Evolutionary conservation across 2,888 invertebrate species (phyloP), one percentile per base, ranked within the genome.

Genomic region (Oscheius onirici): DNA sequence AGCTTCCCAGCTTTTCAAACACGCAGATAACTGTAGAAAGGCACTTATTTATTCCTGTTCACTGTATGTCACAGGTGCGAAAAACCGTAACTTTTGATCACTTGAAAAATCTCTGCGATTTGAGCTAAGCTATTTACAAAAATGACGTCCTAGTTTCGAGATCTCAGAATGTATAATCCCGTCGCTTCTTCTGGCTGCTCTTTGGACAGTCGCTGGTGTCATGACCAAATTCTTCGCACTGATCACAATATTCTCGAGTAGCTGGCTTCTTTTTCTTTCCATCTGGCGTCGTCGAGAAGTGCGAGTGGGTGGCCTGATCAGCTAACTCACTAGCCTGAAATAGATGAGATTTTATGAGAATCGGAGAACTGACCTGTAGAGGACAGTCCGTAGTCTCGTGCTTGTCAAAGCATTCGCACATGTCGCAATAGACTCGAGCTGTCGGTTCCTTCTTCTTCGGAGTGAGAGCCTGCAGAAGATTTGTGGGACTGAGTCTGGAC

Each of bases 301-400:
- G 70, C 3, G 70, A 52, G 24, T 70, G 70, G n/a, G 41, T 15
- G 1, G 68, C 57, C 20, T 10, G 13, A 15, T 69, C 69, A 11
- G 61, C 49, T 5, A 17, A 8, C 10, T 55, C 44, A 63, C 68
- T 72, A 10, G 68, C 68, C 66, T 75, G 61, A 13, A 51, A 22
- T 15, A 11, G 28, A 15, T 40, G n/a, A 3, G 6, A n/a, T 24
- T 17, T 34, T 51, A 11, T 1, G 49, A 17, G 5, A 3, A 17
- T 15, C 52, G 10, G 40, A 46, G 20, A 52, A 55, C 34, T 3
- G 11, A 63, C 63, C 71, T 67, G 66, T 17, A 8, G 11, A 1
- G 96, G 95, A 88, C 97, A 97, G 88, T 97, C 97, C 88, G 97
- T 97, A 0, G 97, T 97, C 89, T 97, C 96, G 88, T 97, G 97